A percentile compares a stretch with the other conserved stretches of the same genome.
Conservation (phyloP, 1,140 invertebrate species). For the Trypoxylus dichotomus region DNA sequence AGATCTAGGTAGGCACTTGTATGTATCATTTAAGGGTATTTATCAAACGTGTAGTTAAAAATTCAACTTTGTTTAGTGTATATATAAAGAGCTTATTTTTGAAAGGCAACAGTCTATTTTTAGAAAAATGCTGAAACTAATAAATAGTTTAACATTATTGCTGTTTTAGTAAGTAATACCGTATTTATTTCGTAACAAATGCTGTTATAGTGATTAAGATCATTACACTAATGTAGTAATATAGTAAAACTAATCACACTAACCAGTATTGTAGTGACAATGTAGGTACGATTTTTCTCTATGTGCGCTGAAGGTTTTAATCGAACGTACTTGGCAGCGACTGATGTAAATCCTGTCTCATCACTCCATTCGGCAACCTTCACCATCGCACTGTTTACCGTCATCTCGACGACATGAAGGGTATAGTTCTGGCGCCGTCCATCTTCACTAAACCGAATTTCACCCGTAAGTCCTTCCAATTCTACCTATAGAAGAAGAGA, state of each 20-base stretch:
- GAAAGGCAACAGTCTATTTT: no score
- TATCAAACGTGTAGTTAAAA: no score
- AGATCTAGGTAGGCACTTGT: no score
- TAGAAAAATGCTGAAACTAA: no score
- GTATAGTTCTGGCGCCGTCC: constrained; percentile 88
- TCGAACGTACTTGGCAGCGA: constrained; percentile 77
- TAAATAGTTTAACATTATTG: no score
- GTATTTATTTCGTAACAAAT: no score
- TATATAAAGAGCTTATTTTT: no score
- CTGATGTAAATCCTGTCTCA: constrained; percentile 72
- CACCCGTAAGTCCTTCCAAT: constrained; percentile 87
- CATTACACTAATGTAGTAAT: no score
- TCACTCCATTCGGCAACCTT: constrained; percentile 91
- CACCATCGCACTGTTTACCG: constrained; percentile 79
- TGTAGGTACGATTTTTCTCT: constrained; percentile 85
- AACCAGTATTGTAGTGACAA: constrained; percentile 89
- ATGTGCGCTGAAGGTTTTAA: constrained; percentile 71
- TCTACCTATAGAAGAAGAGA: constrained; percentile 69
- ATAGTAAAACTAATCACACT: constrained; percentile 52
- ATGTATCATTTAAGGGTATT: no score
- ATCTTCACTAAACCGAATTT: constrained; percentile 84
- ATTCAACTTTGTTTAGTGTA: no score
- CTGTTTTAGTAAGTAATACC: no score
- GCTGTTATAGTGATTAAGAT: no score
- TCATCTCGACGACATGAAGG: constrained; percentile 92